Conservation (phyloP, 1,140 invertebrate genomes). For the Lineus longissimus region DNA sequence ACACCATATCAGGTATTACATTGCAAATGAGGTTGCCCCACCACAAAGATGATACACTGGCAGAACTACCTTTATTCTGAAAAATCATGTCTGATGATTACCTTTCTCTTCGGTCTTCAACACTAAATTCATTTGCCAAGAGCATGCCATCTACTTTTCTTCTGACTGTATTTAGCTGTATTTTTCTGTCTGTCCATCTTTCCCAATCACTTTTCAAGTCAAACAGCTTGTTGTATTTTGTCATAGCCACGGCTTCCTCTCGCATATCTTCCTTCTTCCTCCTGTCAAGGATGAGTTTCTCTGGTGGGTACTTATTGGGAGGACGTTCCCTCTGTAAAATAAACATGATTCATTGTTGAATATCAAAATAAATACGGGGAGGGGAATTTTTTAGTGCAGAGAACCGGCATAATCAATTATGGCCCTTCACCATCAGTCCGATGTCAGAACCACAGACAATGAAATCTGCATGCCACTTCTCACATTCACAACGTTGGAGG, state of each 20-base stretch:
- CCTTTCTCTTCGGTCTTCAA: slow-evolving; percentile 49
- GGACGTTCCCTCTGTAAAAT: slow-evolving; percentile 38
- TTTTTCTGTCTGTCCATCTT: slow-evolving; percentile 39
- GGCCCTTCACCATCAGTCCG: too few relatives aligned
- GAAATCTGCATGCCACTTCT: too few relatives aligned
- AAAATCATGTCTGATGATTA: slow-evolving; percentile 15
- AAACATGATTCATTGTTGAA: slow-evolving; percentile 7
- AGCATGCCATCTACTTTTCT: slow-evolving; percentile 33
- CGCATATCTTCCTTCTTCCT: slow-evolving; percentile 39
- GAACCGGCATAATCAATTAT: too few relatives aligned
- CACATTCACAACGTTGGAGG: too few relatives aligned
- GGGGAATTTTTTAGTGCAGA: neutral
- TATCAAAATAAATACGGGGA: neutral
- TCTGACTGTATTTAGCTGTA: slow-evolving; percentile 38
- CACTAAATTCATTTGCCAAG: slow-evolving; percentile 34
- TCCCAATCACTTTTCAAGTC: slow-evolving; percentile 52
- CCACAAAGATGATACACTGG: neutral
- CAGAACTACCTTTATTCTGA: neutral
- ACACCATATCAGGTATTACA: neutral
- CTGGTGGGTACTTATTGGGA: slow-evolving; percentile 38
- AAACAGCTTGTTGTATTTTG: slow-evolving; percentile 34
- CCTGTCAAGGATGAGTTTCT: slow-evolving; percentile 44
- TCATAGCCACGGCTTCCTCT: slow-evolving; percentile 31
- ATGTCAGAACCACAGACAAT: too few relatives aligned
- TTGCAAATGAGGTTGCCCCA: neutral